Base-by-base conservation (phyloP, 2,797 vertebrate genomes). In the Psittacula echo region DNA sequence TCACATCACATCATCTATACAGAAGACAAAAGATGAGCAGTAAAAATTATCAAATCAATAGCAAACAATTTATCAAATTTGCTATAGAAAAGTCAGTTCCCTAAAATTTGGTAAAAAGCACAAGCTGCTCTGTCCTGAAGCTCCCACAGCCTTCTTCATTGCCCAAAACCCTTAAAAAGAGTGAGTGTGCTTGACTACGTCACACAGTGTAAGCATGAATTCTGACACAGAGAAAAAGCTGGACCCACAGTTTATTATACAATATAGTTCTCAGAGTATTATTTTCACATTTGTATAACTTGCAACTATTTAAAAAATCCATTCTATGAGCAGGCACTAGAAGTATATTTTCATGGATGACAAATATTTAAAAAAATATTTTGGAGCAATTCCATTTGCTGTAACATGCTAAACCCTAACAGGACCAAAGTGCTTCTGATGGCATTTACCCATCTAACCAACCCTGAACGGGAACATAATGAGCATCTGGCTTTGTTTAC, bases 401-500 rank as follows among this genome's bases (percentile, higher is more conserved):
- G 27, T 83, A 86, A 84, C 77, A 87, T 44, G 19, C 45, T 92
- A 87, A 93, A 94, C 92, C 70, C 68, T 87, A 92, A 95, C 67
- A 90, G 48, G 89, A 86, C 60, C 92, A 84, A 82, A 94, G 90
- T 77, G 64, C 84, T 89, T 95, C 71, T 75, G 89, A 95, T 95
- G 89, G 87, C 90, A 94, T 97, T 95, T 96, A 90, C 89, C 90
- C 89, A 95, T 95, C 82, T 92, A 97, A 97, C 91, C 87, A 96
- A 94, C 94, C 88, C 93, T 87, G 91, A 95, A 79, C 16, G 26
- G 80, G 76, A 95, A 96, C 88, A 92, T 96, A 97, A 96, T 82
- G 90, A 96, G 94, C 96, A 97, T 93, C 91, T 97, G 96, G 92
- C 88, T 95, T 95, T 97, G 92, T 97, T 97, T 97, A 97, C 95